Base-by-base conservation (phyloP, 2,113 vertebrate genomes). In the Sapajus apella region DNA sequence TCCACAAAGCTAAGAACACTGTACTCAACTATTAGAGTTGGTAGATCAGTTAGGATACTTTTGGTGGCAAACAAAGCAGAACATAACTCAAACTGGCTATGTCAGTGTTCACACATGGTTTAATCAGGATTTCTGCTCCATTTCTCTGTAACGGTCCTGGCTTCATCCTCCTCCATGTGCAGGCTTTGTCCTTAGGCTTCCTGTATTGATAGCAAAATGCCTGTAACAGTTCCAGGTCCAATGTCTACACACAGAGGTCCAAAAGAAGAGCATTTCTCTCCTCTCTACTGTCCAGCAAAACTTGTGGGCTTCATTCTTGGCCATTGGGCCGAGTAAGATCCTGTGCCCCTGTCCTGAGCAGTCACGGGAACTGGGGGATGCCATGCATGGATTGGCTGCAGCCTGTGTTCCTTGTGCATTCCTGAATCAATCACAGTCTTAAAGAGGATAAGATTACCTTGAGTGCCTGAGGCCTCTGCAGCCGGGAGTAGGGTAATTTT, bases 61-160 rank as follows among this genome's bases (percentile, higher is more conserved):
- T 96, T 23, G 82, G 37, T 27, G 76, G 50, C 72, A 72, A 95
- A 91, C 17, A 64, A 91, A 96, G 77, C 37, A 68, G 93, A 73
- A 50, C 37, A 8, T 12, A 20, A 5, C 43, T 68, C 30, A 73
- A 4, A 17, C 5, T 72, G 82, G 45, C 79, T 9, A 1, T 68
- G 37, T 80, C 61, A 76, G n/a, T 52, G 52, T 81, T 72, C 88
- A 40, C 0, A 0, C 6, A 23, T 0, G 6, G 2, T 20, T 81
- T 55, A 30, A 27, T 55, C 64, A 70, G 73, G 45, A 27, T 68
- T 84, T 35, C 16, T 80, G 55, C 30, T 80, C 37, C 11, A 11
- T 55, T 56, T 75, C n/a, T 94, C 50, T 50, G 56, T 14, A 18
- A 27, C 0, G 11, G 30, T 50, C 72, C 37, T 76, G 56, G 73